These are phyloP conservation scores for Trissolcus brochymenae DNA, from an alignment of 2,888 invertebrate genomes.

Conservation along the genomic window DNA sequence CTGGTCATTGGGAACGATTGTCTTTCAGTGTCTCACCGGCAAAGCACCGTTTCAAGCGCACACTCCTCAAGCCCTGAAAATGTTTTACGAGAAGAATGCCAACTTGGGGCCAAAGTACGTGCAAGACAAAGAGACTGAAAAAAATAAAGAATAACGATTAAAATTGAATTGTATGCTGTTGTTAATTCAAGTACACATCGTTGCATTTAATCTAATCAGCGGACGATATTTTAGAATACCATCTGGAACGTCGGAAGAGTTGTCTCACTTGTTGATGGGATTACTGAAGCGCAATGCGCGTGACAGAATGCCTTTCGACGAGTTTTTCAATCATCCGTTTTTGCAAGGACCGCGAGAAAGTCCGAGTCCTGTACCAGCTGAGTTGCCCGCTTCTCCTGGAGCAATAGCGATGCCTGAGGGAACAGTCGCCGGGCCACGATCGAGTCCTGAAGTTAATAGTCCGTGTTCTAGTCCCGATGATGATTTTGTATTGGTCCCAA, in stretches of 20 bases:
- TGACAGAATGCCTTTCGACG: conserved; percentile 97
- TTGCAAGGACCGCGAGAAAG: conserved; percentile 80
- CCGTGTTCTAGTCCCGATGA: conserved; percentile 76
- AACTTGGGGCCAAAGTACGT: conserved; percentile 92
- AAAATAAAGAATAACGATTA: conserved; percentile 1
- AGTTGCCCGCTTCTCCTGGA: conserved; percentile 71
- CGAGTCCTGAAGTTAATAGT: conserved; percentile 69
- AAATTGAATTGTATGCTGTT: background rate
- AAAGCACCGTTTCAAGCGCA: conserved; percentile 99
- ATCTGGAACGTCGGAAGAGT: conserved; percentile 91
- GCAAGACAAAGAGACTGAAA: background rate
- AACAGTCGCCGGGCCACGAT: conserved; percentile 59
- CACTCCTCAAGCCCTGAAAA: conserved; percentile 97
- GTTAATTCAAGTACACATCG: too few species aligned
- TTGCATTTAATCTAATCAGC: background rate
- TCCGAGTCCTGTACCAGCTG: conserved; percentile 76
- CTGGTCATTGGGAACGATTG: conserved; percentile 99
- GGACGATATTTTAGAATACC: conserved; percentile 86
- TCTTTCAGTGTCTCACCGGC: conserved; percentile 98
- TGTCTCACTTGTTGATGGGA: conserved; percentile 90
- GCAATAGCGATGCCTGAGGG: conserved; percentile 66
- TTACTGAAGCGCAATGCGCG: conserved; percentile 93
- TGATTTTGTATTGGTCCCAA: conserved; percentile 74
- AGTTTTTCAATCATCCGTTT: conserved; percentile 96
- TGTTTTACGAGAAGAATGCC: conserved; percentile 96